These are phyloP conservation scores for Periparus ater DNA, from an alignment of 2,797 vertebrate species.

Conservation along the genomic window DNA sequence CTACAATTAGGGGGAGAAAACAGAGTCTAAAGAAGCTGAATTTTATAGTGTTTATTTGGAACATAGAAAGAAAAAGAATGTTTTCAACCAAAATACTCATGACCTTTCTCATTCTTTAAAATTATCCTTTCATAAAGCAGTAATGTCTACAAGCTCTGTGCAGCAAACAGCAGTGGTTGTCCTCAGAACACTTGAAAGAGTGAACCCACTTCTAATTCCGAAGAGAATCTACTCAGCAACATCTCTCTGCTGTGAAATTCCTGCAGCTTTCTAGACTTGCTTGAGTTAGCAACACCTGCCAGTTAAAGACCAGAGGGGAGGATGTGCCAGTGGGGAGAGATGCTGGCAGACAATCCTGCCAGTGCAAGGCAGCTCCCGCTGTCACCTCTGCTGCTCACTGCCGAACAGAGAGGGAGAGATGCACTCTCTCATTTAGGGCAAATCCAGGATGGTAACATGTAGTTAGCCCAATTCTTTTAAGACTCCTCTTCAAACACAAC, in stretches of 20 bases:
- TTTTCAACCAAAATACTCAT: background rate
- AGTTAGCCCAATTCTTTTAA: background rate
- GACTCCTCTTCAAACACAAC: background rate
- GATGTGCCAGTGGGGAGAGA: background rate
- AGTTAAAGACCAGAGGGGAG: background rate
- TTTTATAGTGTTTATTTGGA: background rate
- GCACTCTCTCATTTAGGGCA: background rate
- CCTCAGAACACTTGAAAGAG: background rate
- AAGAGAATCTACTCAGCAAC: background rate
- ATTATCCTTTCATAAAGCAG: background rate
- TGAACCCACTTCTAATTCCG: background rate
- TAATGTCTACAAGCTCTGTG: background rate
- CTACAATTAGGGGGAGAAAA: background rate
- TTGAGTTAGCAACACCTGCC: background rate
- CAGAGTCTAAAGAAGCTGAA: background rate
- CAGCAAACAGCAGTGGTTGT: background rate
- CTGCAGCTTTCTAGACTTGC: background rate
- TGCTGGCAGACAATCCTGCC: background rate
- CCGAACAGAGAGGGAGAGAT: background rate
- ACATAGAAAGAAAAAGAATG: background rate
- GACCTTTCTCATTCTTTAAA: background rate
- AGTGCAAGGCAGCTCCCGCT: background rate
- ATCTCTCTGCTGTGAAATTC: background rate
- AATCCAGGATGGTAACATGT: background rate
- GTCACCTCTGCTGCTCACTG: background rate